Conservation (phyloP, 2,797 vertebrate species). For the Pangasius sanitwongsei region DNA sequence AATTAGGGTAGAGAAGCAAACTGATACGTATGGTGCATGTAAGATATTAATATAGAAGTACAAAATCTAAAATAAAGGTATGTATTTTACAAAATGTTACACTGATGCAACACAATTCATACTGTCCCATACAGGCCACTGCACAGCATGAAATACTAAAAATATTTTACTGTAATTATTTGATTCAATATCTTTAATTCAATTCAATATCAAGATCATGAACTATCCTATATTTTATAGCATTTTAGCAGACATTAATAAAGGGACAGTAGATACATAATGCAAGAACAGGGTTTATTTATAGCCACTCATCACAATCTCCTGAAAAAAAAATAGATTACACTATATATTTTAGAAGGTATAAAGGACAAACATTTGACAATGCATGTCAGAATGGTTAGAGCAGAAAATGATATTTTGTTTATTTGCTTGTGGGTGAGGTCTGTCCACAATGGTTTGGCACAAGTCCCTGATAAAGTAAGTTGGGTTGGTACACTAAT, state of each 20-base stretch:
- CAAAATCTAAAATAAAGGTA: background rate
- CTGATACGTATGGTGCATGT: background rate
- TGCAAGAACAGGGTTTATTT: background rate
- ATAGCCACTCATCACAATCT: background rate
- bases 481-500: slow-evolving; percentile 66
- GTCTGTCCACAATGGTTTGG: slow-evolving; percentile 66
- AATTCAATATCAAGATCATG: background rate
- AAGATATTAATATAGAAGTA: background rate
- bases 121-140: background rate
- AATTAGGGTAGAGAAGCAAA: slow-evolving; percentile 26
- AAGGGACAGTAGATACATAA: background rate
- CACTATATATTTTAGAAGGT: slow-evolving; percentile 27
- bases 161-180: background rate
- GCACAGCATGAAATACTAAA: background rate
- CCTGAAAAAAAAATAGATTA: background rate
- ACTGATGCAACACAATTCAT: background rate
- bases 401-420: slow-evolving; percentile 60
- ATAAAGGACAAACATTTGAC: slow-evolving; percentile 29
- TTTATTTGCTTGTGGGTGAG: slow-evolving; percentile 65
- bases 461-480: slow-evolving; percentile 60
- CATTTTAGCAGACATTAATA: slow-evolving; percentile 1
- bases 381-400: slow-evolving; percentile 34
- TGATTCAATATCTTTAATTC: background rate
- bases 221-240: background rate
- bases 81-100: background rate